Evolutionary conservation across 2,113 vertebrate genomes (phyloP).

Genomic region (Stomatorhinus ivindoensis): DNA sequence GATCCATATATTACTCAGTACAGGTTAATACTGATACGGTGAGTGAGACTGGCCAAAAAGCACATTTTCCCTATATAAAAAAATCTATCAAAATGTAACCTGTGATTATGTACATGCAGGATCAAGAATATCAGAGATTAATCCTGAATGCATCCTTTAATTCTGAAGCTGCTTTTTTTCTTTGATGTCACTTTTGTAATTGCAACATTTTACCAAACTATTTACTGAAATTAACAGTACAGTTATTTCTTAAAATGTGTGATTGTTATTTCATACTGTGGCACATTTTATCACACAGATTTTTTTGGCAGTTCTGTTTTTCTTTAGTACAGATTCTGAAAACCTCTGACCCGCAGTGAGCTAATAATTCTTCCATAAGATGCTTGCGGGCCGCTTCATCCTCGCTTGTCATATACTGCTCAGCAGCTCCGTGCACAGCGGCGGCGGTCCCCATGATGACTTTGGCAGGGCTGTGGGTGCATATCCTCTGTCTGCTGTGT

Average conservation of each 20-base stretch:
- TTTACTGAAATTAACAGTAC: neutral
- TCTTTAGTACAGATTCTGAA: neutral
- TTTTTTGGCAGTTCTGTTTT: neutral
- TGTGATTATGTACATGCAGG: neutral
- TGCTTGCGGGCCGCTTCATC: neutral
- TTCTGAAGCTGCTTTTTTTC: neutral
- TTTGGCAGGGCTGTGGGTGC: neutral
- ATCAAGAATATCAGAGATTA: neutral
- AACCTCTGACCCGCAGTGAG: neutral
- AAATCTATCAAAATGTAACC: neutral
- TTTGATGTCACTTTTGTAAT: neutral
- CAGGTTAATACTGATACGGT: neutral
- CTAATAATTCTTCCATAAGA: neutral
- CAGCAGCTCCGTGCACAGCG: neutral
- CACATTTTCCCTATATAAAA: neutral
- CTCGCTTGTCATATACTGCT: neutral
- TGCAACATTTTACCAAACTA: neutral
- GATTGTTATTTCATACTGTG: neutral
- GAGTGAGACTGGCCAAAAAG: neutral
- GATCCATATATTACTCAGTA: neutral
- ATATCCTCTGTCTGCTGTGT: neutral
- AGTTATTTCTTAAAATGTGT: neutral
- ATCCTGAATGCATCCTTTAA: neutral
- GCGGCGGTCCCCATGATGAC: neutral
- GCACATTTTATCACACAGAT: neutral